Conservation (phyloP, 1,140 invertebrate species). For the Ceratina australensis region DNA sequence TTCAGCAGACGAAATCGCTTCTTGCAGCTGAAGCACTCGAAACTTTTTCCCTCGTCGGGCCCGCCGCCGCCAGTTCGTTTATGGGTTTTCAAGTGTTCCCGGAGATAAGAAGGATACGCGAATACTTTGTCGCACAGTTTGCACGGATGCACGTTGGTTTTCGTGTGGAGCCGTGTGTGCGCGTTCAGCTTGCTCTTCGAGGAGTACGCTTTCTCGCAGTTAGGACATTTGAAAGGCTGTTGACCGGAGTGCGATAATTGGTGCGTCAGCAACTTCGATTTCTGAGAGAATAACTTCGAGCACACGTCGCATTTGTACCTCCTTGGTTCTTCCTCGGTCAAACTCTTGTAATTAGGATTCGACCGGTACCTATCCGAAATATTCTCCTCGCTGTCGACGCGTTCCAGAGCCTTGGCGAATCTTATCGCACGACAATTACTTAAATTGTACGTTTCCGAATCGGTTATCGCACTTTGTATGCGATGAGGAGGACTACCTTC, state of each 20-base stretch:
- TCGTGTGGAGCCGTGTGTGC: conserved; percentile 74
- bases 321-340: conserved; percentile 52
- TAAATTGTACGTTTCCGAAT: conserved; percentile 22
- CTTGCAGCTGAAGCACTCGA: conserved; percentile 71
- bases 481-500: conserved; percentile 39
- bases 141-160: conserved; percentile 73
- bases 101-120: conserved; percentile 75
- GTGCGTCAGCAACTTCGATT: conserved; percentile 76
- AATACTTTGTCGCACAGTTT: conserved; percentile 77
- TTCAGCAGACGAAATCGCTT: conserved; percentile 73
- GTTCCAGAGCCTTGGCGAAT: conserved; percentile 35
- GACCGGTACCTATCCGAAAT: conserved; percentile 41
- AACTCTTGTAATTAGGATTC: conserved; percentile 42
- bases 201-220: conserved; percentile 74
- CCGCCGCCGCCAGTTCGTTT: conserved; percentile 43
- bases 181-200: conserved; percentile 76
- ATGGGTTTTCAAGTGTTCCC: conserved; percentile 74
- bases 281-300: conserved; percentile 73
- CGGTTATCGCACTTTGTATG: conserved; percentile 35
- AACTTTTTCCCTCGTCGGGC: conserved; percentile 41
- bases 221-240: conserved; percentile 72
- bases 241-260: conserved; percentile 70
- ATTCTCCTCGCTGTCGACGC: conserved; percentile 8
- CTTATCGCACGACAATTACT: conserved; percentile 32
- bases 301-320: conserved; percentile 76